Evolutionary conservation across 2,888 invertebrate genomes (phyloP), one percentile per base, ranked within the genome.

Genomic region (Sphaerophoria rueppellii): DNA sequence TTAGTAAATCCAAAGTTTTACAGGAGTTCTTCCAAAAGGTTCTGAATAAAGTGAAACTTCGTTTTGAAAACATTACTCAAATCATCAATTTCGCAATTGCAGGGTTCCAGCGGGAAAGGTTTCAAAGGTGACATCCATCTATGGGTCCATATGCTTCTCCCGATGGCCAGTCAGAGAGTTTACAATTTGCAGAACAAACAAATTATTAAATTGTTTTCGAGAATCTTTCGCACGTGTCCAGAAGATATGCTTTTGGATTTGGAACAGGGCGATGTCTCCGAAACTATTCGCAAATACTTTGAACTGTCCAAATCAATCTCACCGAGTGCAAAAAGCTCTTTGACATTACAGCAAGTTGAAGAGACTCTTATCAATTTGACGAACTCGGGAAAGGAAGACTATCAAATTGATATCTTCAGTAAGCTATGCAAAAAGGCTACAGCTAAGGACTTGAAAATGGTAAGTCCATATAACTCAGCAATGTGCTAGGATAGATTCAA

Each of bases 181-280:
- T 99, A 98, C 90, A 98, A 98, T 92, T 92, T 99, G 63, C 97
- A 98, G 92, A 97, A 96, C 90, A 98, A 98, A 90, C 98, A 98
- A 89, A 93, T 99, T 71, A 93, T 98, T 0, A 98, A 98, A 92
- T 91, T 98, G 57, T 98, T 98, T 90, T 95, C 97, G 58, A 94
- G 94, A 91, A 94, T 98, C 80, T 96, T 98, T 87, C 92, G 93
- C 4, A 93, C 93, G 0, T 94, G 95, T 91, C 95, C 95, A 82
- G 95, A 95, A 87, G 95, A 95, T 58, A 98, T 99, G 97, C 91
- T 96, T 7, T 95, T 95, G 87, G 95, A 98, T 92, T 93, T 98
- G 87, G 97, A 98, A 89, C 94, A 97, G 90, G 98, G 98, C 0
- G 98, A 99, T 91, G 94, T 98, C 2, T 97, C 98, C 0, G 96